Conservation (phyloP, 92 coral and sea anemone species). For the Plumapathes pennacea region DNA sequence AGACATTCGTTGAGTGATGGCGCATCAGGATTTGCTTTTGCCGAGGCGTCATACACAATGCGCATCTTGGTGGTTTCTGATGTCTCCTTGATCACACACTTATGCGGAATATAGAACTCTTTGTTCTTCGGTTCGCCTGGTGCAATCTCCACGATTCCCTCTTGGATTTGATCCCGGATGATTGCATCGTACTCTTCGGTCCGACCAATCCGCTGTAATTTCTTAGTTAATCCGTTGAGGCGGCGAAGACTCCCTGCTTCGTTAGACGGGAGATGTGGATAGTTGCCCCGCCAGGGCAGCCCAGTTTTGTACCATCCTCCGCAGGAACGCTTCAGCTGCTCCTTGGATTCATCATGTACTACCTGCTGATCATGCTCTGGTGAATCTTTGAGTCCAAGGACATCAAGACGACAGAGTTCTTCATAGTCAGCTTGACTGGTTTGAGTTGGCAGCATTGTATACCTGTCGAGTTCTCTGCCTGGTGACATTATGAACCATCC, state of each 20-base stretch:
- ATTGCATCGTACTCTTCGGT: slow-evolving; percentile 1
- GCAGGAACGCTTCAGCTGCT: background rate
- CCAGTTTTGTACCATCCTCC: slow-evolving; percentile 6
- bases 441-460: slow-evolving; percentile 20
- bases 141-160: slow-evolving; percentile 1
- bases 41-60: slow-evolving; percentile 24
- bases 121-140: background rate
- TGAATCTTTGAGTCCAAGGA: background rate
- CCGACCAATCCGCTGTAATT: background rate
- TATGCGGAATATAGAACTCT: slow-evolving; percentile 25
- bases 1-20: slow-evolving; percentile 25
- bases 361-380: slow-evolving; percentile 3
- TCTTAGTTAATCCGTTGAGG: background rate
- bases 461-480: slow-evolving; percentile 10
- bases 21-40: slow-evolving; percentile 9
- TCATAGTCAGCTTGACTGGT: slow-evolving; percentile 11
- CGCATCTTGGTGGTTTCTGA: slow-evolving; percentile 28
- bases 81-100: slow-evolving; percentile 7
- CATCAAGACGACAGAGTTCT: slow-evolving; percentile 13
- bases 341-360: slow-evolving; percentile 5
- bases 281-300: slow-evolving; percentile 10
- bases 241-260: slow-evolving; percentile 1
- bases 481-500: slow-evolving; percentile 19
- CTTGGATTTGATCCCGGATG: slow-evolving; percentile 2
- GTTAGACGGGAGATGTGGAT: slow-evolving; percentile 2